Evolutionary conservation across 2,888 invertebrate species (phyloP), one percentile per base, ranked within the genome.

Genomic region (Encarsia formosa): DNA sequence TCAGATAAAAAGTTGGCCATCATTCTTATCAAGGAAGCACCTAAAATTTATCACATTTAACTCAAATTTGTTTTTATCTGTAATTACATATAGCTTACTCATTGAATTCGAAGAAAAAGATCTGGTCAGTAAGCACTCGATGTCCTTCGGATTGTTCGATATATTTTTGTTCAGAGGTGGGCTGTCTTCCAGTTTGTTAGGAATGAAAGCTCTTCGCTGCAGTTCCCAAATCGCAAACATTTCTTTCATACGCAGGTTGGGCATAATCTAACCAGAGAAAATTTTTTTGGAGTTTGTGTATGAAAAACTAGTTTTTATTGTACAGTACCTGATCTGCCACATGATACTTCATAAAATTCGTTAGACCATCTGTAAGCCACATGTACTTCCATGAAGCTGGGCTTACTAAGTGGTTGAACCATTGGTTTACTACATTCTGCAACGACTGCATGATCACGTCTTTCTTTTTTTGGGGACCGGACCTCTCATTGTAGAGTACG

Each of bases 1-100:
- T 82, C 79, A 1, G 61, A 54, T 8, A 81, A 65, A 63, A 77
- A 75, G 58, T 80, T 77, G 41, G 79, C 76, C 70, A 79, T 73
- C 81, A 81, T 81, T 20, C 79, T 75, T 44, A 81, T 76, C 18
- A 81, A 77, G 41, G 79, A 77, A 5, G 62, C 67, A 52, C 44
- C 54, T 57, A 38, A 20, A 48, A 45, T 32, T 9, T 5, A 41
- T n/a, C n/a, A n/a, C n/a, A n/a, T n/a, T n/a, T n/a, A n/a, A n/a
- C n/a, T n/a, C n/a, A n/a, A n/a, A n/a, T n/a, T n/a, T n/a, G n/a
- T n/a, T n/a, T n/a, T n/a, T n/a, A n/a, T n/a, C n/a, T n/a, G n/a
- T n/a, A n/a, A n/a, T n/a, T n/a, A n/a, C n/a, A n/a, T n/a, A n/a
- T n/a, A n/a, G 26, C 15, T n/a, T 49, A 56, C 56, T 42, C 29